Base-by-base conservation (phyloP, 2,888 invertebrate species). In the Ornithoptera alexandrae region DNA sequence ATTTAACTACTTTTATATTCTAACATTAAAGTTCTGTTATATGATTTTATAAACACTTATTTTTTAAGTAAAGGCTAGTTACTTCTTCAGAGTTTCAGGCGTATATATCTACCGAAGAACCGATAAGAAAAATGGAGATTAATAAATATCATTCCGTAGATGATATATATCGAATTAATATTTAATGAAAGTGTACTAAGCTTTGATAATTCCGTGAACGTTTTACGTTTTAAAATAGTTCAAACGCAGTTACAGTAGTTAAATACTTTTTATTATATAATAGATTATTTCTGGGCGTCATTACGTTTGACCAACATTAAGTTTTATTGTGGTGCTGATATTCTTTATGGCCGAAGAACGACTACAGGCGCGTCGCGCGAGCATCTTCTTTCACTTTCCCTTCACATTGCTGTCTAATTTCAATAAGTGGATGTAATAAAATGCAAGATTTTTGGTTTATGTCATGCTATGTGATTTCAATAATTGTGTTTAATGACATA, bases 301-400 rank as follows among this genome's bases (percentile, higher is more conserved):
- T 62, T 50, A 65, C 62, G 18, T 53, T 59, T 46, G 61, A 24
- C n/a, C 56, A 24, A 61, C 36, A 8, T 65, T 50, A 53, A 63
- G 36, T 59, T 59, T 46, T 65, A 60, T 69, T 61, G 24, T 57
- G 20, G 18, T 36, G 18, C 17, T 64, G 60, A 39, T 24, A 57
- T 60, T 68, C 22, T 60, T 64, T 39, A 65, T 59, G 64, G 60
- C 22, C 53, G 17, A 24, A 59, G 10, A 59, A 24, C 46, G 42
- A 22, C 68, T 60, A 60, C 17, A 60, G 59, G 56, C 46, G 22
- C 62, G 58, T 62, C 58, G 53, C 53, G 62, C 58, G 39, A 50
- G 62, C 58, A 59, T 64, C 62, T 63, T 66, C 65, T 62, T 59
- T 70, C 66, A 70, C 70, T 70, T 70, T 70, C 70, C 61, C 70